These are phyloP conservation scores for Catamblyrhynchus diadema DNA, from an alignment of 2,797 vertebrate species.

Conservation along the genomic window DNA sequence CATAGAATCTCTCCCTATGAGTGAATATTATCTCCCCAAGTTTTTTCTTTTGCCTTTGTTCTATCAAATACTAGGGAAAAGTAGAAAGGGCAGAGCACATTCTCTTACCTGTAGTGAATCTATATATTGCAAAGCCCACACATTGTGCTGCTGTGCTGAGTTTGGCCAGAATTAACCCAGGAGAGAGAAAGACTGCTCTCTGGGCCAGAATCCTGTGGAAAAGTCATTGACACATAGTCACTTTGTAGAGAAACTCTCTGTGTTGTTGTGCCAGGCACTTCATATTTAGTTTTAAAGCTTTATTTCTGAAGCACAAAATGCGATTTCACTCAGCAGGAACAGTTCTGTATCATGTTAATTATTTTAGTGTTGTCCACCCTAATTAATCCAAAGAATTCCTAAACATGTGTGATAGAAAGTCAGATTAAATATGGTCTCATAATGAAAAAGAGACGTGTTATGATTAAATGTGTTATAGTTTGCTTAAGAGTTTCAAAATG, in stretches of 20 bases:
- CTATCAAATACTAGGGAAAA: background rate
- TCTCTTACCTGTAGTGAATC: background rate
- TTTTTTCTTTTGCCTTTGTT: background rate
- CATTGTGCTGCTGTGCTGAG: background rate
- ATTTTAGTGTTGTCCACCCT: background rate
- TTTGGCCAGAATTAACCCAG: background rate
- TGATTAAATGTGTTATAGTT: background rate
- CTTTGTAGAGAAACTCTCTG: background rate
- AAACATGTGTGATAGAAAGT: background rate
- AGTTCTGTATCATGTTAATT: background rate
- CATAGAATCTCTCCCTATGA: background rate
- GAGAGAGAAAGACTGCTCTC: background rate
- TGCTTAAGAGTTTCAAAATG: background rate
- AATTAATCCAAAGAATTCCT: background rate
- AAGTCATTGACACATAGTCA: background rate
- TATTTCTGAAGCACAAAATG: background rate
- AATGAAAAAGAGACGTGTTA: background rate
- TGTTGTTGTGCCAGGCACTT: background rate
- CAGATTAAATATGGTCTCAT: background rate
- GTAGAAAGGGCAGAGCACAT: background rate
- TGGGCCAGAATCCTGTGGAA: background rate
- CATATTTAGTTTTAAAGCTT: background rate
- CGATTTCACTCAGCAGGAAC: background rate
- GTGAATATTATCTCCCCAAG: background rate
- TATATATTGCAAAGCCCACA: background rate